Evolutionary conservation across 2,888 invertebrate species (phyloP).

Genomic region (Melanostoma mellinum): DNA sequence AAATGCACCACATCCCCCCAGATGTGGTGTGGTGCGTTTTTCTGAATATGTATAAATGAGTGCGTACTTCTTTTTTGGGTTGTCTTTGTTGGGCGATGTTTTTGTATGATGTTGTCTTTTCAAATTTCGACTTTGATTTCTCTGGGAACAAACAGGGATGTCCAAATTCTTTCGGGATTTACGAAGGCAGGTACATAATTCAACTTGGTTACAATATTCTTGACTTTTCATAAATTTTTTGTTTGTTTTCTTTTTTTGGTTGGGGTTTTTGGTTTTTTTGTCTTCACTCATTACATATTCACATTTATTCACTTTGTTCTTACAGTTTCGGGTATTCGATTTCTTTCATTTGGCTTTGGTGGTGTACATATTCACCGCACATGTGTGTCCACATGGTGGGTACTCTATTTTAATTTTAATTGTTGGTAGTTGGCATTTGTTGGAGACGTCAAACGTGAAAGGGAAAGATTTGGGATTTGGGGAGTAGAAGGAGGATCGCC

Average conservation of each 20-base stretch:
- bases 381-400: conserved; percentile 13
- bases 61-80: conserved; percentile 30
- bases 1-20: conserved; percentile 64
- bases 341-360: conserved; percentile 31
- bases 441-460: conserved; percentile 50
- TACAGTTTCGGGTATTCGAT: conserved; percentile 58
- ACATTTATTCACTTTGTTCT: conserved; percentile 56
- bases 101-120: conserved; percentile 18
- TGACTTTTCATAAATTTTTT: conserved; percentile 27
- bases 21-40: conserved; percentile 20
- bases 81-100: conserved; percentile 33
- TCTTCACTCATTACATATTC: conserved; percentile 73
- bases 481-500: neutral
- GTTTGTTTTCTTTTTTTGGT: conserved; percentile 5
- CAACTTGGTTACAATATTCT: conserved; percentile 26
- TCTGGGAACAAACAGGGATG: conserved; percentile 52
- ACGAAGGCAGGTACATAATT: neutral
- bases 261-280: too few relatives aligned
- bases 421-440: conserved; percentile 68
- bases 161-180: conserved; percentile 35
- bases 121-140: conserved; percentile 48
- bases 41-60: conserved; percentile 7
- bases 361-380: conserved; percentile 10
- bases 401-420: conserved; percentile 72
- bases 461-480: neutral